Evolutionary conservation across 2,888 invertebrate species (phyloP).

Genomic region (Epistrophe eligans): DNA sequence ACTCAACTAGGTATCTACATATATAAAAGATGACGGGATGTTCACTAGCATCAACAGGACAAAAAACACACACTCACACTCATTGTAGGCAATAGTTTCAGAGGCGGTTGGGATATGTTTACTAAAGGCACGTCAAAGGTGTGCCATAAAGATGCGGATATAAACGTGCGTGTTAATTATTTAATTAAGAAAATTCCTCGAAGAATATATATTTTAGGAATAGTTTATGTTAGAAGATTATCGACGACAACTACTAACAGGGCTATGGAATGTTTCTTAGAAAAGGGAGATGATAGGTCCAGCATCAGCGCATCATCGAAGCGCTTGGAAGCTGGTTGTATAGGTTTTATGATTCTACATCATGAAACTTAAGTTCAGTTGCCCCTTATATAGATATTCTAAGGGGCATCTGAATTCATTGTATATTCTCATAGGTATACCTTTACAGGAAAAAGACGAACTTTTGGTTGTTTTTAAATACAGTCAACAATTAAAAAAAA

Average conservation of each 20-base stretch:
- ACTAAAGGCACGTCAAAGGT: conserved; percentile 62
- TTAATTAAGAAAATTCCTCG: conserved; percentile 67
- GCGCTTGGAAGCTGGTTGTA: background rate
- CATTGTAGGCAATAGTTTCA: background rate
- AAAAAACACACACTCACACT: background rate
- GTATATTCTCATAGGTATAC: background rate
- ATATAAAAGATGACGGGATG: conserved; percentile 41
- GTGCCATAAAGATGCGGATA: conserved; percentile 73
- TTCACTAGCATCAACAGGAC: background rate
- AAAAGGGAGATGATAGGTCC: conserved; percentile 30
- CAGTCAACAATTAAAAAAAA: too few species aligned
- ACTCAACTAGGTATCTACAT: background rate
- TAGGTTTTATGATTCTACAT: conserved; percentile 25
- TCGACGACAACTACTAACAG: conserved; percentile 46
- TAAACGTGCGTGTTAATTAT: conserved; percentile 74
- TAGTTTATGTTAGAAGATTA: conserved; percentile 46
- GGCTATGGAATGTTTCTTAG: conserved; percentile 30
- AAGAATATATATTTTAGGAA: conserved; percentile 35
- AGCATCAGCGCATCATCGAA: background rate
- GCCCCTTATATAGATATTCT: background rate
- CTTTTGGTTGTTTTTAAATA: too few species aligned
- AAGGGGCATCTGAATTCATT: too few species aligned
- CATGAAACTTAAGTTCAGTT: conserved; percentile 29
- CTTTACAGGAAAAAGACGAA: background rate
- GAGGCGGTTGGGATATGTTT: conserved; percentile 28